Conservation (phyloP, 2,113 vertebrate genomes). For the Potamarius usumacintae region DNA sequence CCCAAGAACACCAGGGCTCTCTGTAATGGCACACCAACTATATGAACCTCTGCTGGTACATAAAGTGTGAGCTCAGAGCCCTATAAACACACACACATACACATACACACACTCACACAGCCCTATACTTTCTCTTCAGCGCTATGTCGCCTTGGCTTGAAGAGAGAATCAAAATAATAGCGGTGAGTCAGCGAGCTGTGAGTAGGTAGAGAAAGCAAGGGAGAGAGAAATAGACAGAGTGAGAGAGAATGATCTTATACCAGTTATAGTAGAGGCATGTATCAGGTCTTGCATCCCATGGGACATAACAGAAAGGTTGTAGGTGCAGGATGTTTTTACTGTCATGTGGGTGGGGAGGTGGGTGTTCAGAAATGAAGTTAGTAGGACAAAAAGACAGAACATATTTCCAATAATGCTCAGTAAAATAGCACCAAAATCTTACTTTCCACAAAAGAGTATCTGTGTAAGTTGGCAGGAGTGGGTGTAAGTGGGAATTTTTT, state of each 20-base stretch:
- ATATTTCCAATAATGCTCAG: background rate
- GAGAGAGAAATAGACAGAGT: conserved; percentile 15
- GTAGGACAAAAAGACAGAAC: background rate
- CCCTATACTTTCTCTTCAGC: background rate
- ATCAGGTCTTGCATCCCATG: background rate
- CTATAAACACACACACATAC: background rate
- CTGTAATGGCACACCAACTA: conserved; percentile 23
- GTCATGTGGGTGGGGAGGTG: background rate
- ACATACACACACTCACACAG: conserved; percentile 1
- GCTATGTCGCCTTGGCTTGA: conserved; percentile 27
- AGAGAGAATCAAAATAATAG: conserved; percentile 46
- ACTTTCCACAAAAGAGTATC: background rate
- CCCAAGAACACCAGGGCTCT: conserved; percentile 1
- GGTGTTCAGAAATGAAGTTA: background rate
- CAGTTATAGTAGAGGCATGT: background rate
- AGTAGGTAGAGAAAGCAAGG: conserved; percentile 36
- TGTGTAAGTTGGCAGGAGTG: conserved; percentile 1
- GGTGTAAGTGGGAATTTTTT: conserved; percentile 1
- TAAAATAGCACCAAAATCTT: background rate
- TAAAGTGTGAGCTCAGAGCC: background rate
- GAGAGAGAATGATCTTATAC: conserved; percentile 15
- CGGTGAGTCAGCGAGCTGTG: conserved; percentile 44
- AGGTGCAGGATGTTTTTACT: conserved; percentile 1
- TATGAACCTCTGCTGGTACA: background rate
- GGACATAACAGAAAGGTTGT: conserved; percentile 1